A percentile compares a stretch with the other conserved stretches of the same genome.
phyloP scores from a whole-genome alignment of 2,797 vertebrate species.

The Melanotaenia pygmaea region DNA sequence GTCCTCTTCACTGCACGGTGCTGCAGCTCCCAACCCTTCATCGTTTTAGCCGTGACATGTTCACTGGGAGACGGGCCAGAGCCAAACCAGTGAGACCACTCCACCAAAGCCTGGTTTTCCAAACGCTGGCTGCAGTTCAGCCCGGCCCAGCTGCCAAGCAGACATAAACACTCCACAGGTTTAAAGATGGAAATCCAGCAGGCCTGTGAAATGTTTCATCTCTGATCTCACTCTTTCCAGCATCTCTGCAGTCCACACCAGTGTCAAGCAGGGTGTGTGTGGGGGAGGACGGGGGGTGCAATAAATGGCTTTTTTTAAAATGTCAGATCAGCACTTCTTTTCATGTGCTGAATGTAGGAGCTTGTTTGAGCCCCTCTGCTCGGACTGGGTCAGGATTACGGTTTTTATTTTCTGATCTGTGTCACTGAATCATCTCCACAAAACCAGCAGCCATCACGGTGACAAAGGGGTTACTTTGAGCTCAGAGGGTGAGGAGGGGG shows the following conservation, averaged over 20 bases:
- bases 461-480: conserved; percentile 59
- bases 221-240: conserved; percentile 79
- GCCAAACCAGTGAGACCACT: conserved; percentile 51
- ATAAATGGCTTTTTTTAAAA: conserved; percentile 32
- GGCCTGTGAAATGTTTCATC: conserved; percentile 67
- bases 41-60: conserved; percentile 30
- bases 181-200: conserved; percentile 71
- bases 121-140: conserved; percentile 44
- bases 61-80: conserved; percentile 49
- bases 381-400: conserved; percentile 15
- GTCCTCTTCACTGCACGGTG: no score
- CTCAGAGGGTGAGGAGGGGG: conserved; percentile 13
- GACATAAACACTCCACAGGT: conserved; percentile 73
- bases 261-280: conserved; percentile 15
- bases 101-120: conserved; percentile 55
- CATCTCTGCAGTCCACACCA: conserved; percentile 50
- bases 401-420: conserved; percentile 23
- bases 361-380: conserved; percentile 8
- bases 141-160: conserved; percentile 67
- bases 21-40: conserved; percentile 22
- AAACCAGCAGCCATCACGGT: conserved; percentile 27
- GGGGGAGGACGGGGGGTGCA: not conserved
- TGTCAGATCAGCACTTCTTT: conserved; percentile 29
- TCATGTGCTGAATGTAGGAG: conserved; percentile 14
- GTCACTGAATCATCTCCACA: conserved; percentile 54